Evolutionary conservation across 2,797 vertebrate species (phyloP).

Genomic region (Amazonetta brasiliensis): DNA sequence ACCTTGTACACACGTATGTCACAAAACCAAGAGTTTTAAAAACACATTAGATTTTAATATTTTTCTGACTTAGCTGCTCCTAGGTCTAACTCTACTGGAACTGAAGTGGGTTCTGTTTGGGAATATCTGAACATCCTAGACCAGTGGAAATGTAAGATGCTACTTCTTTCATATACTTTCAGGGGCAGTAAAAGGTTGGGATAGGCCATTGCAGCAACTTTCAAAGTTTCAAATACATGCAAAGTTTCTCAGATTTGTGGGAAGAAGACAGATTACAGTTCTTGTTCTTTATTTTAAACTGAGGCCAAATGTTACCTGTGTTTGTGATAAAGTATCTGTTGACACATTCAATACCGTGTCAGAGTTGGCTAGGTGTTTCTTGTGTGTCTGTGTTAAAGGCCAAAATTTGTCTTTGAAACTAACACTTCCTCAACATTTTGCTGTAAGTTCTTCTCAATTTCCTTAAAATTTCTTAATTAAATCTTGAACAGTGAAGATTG

Average conservation of each 20-base stretch:
- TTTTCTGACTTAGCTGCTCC: background rate
- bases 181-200: background rate
- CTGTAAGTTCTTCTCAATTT: background rate
- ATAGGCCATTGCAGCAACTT: background rate
- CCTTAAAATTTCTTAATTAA: background rate
- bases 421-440: background rate
- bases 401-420: background rate
- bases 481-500: background rate
- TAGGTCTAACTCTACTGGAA: background rate
- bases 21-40: background rate
- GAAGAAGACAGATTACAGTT: background rate
- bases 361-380: background rate
- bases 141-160: background rate
- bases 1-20: background rate
- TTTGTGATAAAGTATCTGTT: background rate
- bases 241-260: background rate
- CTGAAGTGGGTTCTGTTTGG: background rate
- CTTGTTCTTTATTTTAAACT: background rate
- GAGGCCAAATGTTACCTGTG: background rate
- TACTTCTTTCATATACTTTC: background rate
- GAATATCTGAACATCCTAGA: background rate
- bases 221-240: no score
- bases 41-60: background rate
- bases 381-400: background rate
- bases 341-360: background rate